Evolutionary conservation across 2,888 invertebrate genomes (phyloP), one percentile per base, ranked within the genome.

Genomic region (Leptopilina drosophilae): DNA sequence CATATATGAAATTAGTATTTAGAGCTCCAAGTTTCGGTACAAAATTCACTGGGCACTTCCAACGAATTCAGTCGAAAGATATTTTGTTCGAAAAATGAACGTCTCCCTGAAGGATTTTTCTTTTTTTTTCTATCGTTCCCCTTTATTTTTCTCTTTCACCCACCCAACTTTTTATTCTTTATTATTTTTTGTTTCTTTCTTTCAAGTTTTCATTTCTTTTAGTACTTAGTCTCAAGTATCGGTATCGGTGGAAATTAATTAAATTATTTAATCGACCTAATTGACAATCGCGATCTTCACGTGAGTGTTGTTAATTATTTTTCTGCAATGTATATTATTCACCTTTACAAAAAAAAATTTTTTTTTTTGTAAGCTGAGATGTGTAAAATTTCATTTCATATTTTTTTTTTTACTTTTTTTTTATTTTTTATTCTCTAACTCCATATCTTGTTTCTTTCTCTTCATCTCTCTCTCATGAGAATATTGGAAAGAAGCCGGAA

Each of bases 1-100:
- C 91, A 87, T 90, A 87, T 90, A 91, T 89, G 91, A 91, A 90
- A 91, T 91, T 91, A 91, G 89, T 89, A 88, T 89, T 90, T 81
- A 83, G 66, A 86, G 89, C 87, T 89, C 88, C 86, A 85, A 86
- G 86, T 88, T 88, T 90, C 88, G 89, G 90, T 90, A 91, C 88
- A 91, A 91, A 90, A 90, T 90, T 90, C 89, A 90, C 87, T 87
- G 88, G 87, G 84, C 84, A 80, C 64, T 80, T 75, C 82, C 83
- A 80, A 73, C 73, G 9, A 56, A 56, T 80, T 82, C 77, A 78
- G 81, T 84, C 79, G 78, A 81, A 79, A 83, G 82, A 86, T 83
- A 86, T 86, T 87, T 85, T 83, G 84, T 82, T 88, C 84, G 84
- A 86, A 87, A 86, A 84, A 85, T 84, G 79, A 87, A 85, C 85